Percentiles rank a stretch among this genome's conserved stretches.
These are phyloP conservation scores for Calameuta pallipes DNA, from an alignment of 2,888 invertebrate species.

Conservation along the genomic window DNA sequence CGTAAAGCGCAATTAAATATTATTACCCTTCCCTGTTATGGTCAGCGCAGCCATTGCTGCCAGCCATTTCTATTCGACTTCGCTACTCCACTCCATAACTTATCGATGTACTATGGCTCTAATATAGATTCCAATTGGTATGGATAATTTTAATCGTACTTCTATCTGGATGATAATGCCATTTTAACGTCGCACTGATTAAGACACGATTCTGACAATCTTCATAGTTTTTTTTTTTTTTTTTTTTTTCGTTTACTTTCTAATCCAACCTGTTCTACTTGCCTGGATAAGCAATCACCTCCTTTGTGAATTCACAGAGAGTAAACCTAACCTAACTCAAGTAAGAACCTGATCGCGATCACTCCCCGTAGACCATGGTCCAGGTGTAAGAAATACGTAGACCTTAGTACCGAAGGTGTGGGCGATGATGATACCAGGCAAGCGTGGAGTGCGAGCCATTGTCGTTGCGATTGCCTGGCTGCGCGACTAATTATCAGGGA, in stretches of 20 bases:
- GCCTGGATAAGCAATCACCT: background rate
- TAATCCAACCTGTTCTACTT: background rate
- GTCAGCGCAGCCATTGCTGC: conserved; percentile 48
- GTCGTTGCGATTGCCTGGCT: conserved; percentile 15
- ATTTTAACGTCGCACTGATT: background rate
- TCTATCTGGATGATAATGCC: background rate
- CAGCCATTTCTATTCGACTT: conserved; percentile 16
- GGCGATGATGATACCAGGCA: conserved; percentile 9
- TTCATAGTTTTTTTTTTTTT: background rate
- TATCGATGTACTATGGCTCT: background rate
- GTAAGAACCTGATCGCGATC: background rate
- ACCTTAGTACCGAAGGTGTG: background rate
- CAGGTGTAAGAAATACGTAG: background rate
- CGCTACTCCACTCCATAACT: background rate
- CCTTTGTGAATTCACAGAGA: background rate
- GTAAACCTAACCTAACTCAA: conserved; percentile 2
- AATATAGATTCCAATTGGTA: background rate
- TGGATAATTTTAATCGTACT: background rate
- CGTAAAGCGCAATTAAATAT: conserved; percentile 66
- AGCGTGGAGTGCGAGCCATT: conserved; percentile 12
- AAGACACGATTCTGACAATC: background rate
- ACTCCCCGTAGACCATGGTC: background rate
- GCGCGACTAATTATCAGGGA: conserved; percentile 24
- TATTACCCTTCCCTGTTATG: conserved; percentile 60
- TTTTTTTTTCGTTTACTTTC: background rate